Conservation (phyloP, 2,888 invertebrate genomes). For the Heliconius ethilla region DNA sequence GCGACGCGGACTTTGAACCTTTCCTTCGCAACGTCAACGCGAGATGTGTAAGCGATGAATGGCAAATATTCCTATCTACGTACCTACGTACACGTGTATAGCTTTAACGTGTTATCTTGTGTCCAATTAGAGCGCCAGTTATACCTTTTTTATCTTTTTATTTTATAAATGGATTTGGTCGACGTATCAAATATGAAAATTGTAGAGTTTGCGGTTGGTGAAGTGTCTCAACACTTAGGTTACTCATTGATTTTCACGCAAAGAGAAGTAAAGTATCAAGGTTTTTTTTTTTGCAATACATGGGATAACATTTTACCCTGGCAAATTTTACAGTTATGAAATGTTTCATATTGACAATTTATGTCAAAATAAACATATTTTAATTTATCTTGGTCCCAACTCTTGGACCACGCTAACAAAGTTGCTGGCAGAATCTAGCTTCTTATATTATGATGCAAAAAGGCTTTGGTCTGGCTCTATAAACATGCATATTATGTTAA, state of each 20-base stretch:
- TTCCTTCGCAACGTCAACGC: slow-evolving; percentile 44
- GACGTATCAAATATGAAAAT: no score
- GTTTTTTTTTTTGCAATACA: not conserved
- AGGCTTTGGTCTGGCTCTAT: not conserved
- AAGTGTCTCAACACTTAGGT: not conserved
- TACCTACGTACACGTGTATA: not conserved
- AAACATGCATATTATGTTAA: not conserved
- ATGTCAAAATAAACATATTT: slow-evolving; percentile 6
- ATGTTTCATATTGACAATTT: not conserved
- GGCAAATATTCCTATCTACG: slow-evolving; percentile 27
- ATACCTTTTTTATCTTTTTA: not conserved
- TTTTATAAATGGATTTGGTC: not conserved
- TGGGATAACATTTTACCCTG: not conserved
- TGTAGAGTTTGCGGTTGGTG: no score
- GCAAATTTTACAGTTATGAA: not conserved
- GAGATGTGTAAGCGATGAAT: slow-evolving; percentile 44
- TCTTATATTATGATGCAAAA: slow-evolving; percentile 5
- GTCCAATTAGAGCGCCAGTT: slow-evolving; percentile 22
- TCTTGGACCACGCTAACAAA: not conserved
- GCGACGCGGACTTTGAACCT: slow-evolving; percentile 57
- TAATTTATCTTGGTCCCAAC: not conserved
- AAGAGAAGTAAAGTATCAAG: not conserved
- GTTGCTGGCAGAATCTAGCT: not conserved
- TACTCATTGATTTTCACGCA: not conserved
- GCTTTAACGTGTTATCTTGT: not conserved